Base-by-base conservation (phyloP, 2,797 vertebrate species). In the Dallia pectoralis region DNA sequence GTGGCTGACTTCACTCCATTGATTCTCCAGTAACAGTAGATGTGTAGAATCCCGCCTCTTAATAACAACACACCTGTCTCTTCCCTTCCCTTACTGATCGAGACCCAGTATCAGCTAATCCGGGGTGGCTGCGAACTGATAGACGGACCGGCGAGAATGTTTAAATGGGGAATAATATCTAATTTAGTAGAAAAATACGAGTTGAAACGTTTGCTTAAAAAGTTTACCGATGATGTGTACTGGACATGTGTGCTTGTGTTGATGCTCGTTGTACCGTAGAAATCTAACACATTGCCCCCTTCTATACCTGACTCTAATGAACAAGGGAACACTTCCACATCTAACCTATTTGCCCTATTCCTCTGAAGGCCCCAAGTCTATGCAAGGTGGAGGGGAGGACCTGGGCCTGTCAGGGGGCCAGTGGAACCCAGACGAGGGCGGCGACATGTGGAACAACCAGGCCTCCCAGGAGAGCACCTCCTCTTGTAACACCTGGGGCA, bases 391-490 rank as follows among this genome's bases (percentile, higher is more conserved):
- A 49, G 93, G 93, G 72, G 94, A 97, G 1, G 97, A 99, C 86
- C 92, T 97, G 85, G 94, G 94, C 79, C 67, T 92, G 76, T 91
- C 91, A 2, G 84, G 89, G 14, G 77, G 87, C 70, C 92, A 93
- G 73, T 93, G 92, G 82, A 97, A 98, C 32, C 93, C 95, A 74
- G 96, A 97, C 0, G 97, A 99, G n/a, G n/a, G n/a, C 82, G 95
- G 96, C 78, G 97, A 97, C 86, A 95, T 97, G 95, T 99, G 97
- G 97, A 97, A 96, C 87, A 96, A 86, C 83, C 97, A 97, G 88
- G 7, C 3, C 63, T 61, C 64, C 9, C 97, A 97, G 88, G 97
- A 99, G 89, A 93, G 90, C 81, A 96, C 93, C 88, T 91, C 94
- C 0, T 96, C 96, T 74, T 91, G 89, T 72, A 92, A 83, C 87